Evolutionary conservation across 2,113 vertebrate genomes (phyloP).

Genomic region (Platycercus adscitus): DNA sequence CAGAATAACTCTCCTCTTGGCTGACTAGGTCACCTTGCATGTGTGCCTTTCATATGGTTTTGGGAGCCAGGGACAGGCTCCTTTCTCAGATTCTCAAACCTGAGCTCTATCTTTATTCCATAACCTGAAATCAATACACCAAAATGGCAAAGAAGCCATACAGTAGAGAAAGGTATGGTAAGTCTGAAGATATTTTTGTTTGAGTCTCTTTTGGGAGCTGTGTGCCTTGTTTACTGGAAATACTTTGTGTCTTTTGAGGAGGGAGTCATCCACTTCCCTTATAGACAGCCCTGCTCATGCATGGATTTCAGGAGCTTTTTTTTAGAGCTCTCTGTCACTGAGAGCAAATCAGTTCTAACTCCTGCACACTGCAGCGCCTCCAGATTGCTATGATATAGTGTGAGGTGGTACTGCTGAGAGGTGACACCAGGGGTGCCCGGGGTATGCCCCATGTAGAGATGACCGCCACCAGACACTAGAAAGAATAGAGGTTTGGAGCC

Average conservation of each 20-base stretch:
- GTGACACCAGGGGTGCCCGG: accelerated
- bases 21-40: background rate
- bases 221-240: background rate
- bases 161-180: background rate
- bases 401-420: background rate
- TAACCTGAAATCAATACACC: background rate
- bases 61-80: background rate
- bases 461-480: background rate
- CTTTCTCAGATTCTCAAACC: background rate
- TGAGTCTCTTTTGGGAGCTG: background rate
- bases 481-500: background rate
- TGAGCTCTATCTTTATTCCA: background rate
- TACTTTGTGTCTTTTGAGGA: background rate
- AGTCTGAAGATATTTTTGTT: background rate
- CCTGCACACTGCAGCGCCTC: background rate
- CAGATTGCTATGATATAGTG: background rate
- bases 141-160: background rate
- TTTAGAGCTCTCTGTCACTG: background rate
- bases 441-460: accelerated
- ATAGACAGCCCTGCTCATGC: background rate
- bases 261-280: background rate
- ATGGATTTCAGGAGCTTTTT: background rate
- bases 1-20: background rate
- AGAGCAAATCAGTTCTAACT: background rate
- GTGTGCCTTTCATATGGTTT: background rate